Base-by-base conservation (phyloP, 2,888 invertebrate species). In the Oscheius myriophilus region DNA sequence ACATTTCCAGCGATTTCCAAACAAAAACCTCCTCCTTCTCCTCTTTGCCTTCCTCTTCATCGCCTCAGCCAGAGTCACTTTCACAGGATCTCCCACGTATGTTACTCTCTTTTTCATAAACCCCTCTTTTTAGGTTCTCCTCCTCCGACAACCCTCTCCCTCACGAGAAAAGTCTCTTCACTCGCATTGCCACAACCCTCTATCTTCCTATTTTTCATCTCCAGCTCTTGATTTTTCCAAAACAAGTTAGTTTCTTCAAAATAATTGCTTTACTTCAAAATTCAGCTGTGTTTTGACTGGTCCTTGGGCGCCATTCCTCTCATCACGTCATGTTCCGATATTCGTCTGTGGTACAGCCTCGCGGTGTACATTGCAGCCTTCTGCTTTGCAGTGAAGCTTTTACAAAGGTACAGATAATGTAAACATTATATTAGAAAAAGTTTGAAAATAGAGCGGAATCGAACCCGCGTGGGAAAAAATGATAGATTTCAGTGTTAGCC, bases 261-360 rank as follows among this genome's bases (percentile, higher is more conserved):
- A 4, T 12, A 46, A 46, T 11, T n/a, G n/a, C n/a, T n/a, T n/a
- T n/a, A n/a, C n/a, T n/a, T n/a, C 16, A 41, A 45, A 23, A 21
- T 23, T 81, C 91, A 92, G 80, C 90, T 97, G 66, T 95, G 95
- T 88, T 97, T 96, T 89, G 96, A 97, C 89, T 97, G 96, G 97
- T 95, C 96, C 33, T 96, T 97, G 96, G 95, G 95, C 83, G 92
- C 96, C 1, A 91, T 97, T 84, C 94, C 95, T 11, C 90, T 93
- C 72, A 91, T 97, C 80, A 91, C 91, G 57, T 90, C 91, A 39
- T 81, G 93, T 21, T 89, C 91, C 82, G 96, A 97, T 87, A 89
- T 90, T 6, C 90, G 96, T 76, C 46, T 61, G 16, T 61, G 58
- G 58, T 9, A 23, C 11, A 16, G 33, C 12, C 26, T 54, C 3